These are phyloP conservation scores for Delichon dasypus DNA, from an alignment of 2,797 vertebrate genomes.

Conservation along the genomic window DNA sequence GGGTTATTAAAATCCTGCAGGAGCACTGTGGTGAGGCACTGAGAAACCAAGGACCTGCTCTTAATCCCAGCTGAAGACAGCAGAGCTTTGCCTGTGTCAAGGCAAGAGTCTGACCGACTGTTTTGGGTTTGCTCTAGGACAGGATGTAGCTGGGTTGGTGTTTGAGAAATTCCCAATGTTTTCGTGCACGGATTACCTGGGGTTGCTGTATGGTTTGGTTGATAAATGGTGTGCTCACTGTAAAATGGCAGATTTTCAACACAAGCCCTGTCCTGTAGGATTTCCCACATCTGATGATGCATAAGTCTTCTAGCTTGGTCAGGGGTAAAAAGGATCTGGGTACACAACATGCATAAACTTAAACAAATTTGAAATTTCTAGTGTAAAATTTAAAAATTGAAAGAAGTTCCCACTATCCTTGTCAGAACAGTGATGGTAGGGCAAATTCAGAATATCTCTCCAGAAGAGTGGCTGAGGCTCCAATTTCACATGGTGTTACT, in stretches of 20 bases:
- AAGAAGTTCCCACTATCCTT: not conserved
- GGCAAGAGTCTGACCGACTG: not conserved
- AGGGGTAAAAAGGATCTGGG: not conserved
- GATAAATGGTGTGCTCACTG: not conserved
- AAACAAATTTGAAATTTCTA: not conserved
- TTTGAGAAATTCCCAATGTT: not conserved
- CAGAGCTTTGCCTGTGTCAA: not conserved
- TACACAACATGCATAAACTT: rapidly evolving
- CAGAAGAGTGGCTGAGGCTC: not conserved
- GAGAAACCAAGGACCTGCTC: not conserved
- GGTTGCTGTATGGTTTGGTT: rapidly evolving
- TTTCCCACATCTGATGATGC: not conserved
- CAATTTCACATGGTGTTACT: not conserved
- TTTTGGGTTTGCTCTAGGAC: not conserved
- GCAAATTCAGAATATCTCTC: not conserved
- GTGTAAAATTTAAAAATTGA: not conserved
- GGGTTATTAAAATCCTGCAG: not conserved
- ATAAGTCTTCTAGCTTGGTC: not conserved
- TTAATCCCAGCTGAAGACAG: not conserved
- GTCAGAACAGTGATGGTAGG: not conserved
- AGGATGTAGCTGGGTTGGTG: not conserved
- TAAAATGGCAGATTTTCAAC: not conserved
- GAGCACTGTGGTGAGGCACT: not conserved
- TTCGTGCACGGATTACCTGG: not conserved
- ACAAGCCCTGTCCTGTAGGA: rapidly evolving